Evolutionary conservation across 1,140 invertebrate genomes (phyloP), one percentile per base, ranked within the genome.

Genomic region (Caenorhabditis tropicalis): DNA sequence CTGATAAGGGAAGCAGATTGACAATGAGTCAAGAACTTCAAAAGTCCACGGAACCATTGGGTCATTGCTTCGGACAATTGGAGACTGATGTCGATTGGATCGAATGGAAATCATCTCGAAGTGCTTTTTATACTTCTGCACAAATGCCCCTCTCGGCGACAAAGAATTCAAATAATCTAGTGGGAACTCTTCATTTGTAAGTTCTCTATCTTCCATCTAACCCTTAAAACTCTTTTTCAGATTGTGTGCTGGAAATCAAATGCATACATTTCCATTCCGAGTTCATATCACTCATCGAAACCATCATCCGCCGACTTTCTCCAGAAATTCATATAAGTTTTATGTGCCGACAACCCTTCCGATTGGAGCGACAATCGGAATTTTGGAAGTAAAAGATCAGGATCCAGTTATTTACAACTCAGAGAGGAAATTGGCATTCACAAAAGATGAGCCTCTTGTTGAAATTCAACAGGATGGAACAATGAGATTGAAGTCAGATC

Each of bases 391-490:
- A 19, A 82, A 58, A 9, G 86, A 87, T 74, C 83, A 87, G 29
- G 86, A 87, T 80, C 84, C 86, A 46, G 86, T 87, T 0, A 85
- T 87, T 70, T 87, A 87, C 81, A 87, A 87, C 43, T 87, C 86
- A 0, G 80, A 87, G 31, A 46, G 82, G 21, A 46, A 60, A 43
- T 39, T 87, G 9, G 56, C 84, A 0, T 85, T 87, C 65, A 86
- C 81, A 29, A 79, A 82, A 33, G 56, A 85, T n/a, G 36, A 86
- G n/a, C 43, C 53, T 7, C 81, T 82, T 1, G 88, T 87, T 5
- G 21, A 53, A 2, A 70, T 87, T 10, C n/a, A 36, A 2, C 58
- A 82, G 39, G 84, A 87, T 65, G 86, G 86, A 27, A 48, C 74
- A n/a, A 31, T 87, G 6, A 86, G 39, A 21, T 29, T 87, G 19